Evolutionary conservation across 2,113 vertebrate species (phyloP).

Genomic region (Archocentrus centrarchus): DNA sequence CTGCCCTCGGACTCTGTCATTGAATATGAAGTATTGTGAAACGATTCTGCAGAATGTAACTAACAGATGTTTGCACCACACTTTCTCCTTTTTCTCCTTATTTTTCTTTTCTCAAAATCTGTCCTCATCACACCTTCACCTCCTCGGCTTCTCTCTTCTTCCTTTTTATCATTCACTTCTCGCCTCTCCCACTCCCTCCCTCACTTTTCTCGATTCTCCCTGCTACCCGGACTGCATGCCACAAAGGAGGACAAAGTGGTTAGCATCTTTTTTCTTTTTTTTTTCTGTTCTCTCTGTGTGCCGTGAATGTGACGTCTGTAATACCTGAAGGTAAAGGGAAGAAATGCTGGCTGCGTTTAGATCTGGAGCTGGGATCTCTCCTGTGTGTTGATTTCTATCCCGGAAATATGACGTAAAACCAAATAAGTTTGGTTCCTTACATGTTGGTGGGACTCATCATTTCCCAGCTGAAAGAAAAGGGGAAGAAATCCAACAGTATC

Average conservation of each 20-base stretch:
- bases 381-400: constrained; percentile 6
- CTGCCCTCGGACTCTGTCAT: constrained; percentile 21
- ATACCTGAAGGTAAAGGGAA: constrained; percentile 11
- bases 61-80: constrained; percentile 70
- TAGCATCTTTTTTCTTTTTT: constrained; percentile 85
- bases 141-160: constrained; percentile 31
- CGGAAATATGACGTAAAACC: neutral
- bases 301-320: constrained; percentile 58
- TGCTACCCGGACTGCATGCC: constrained; percentile 97
- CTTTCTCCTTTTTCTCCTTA: constrained; percentile 24
- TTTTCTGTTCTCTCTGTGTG: constrained; percentile 61
- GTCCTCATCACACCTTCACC: constrained; percentile 20
- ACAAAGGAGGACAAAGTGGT: constrained; percentile 99
- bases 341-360: constrained; percentile 48
- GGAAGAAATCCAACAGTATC: neutral
- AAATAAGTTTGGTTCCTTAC: neutral
- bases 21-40: constrained; percentile 61
- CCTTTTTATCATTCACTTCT: constrained; percentile 8
- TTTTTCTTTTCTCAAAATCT: constrained; percentile 20
- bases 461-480: neutral
- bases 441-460: neutral
- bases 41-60: constrained; percentile 58
- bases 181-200: constrained; percentile 35
- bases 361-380: constrained; percentile 30
- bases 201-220: constrained; percentile 77